Base-by-base conservation (phyloP, 1,140 invertebrate species). In the Protaetia brevitarsis region DNA sequence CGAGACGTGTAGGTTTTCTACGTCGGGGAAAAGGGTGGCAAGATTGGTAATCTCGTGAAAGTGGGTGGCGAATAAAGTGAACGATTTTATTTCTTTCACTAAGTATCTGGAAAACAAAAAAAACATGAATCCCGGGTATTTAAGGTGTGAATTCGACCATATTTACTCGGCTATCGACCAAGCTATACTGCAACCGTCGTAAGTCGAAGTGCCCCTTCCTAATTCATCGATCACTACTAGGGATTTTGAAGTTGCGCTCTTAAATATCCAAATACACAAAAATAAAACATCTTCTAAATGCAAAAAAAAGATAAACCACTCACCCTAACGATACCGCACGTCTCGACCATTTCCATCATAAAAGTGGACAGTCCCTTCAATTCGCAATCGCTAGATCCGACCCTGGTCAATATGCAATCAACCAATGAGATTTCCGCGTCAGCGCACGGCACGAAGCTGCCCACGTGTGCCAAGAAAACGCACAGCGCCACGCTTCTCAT, bases 271-370 rank as follows among this genome's bases (percentile, higher is more conserved):
- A n/a, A n/a, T n/a, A n/a, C n/a, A n/a, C n/a, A n/a, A n/a, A n/a
- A n/a, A n/a, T n/a, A n/a, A n/a, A n/a, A n/a, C n/a, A n/a, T n/a
- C n/a, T n/a, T n/a, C n/a, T n/a, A n/a, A n/a, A n/a, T n/a, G n/a
- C n/a, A n/a, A n/a, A n/a, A n/a, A n/a, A n/a, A n/a, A n/a, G n/a
- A n/a, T n/a, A n/a, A n/a, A n/a, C n/a, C n/a, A 78, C 79, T 80
- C 79, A 94, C 92, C 77, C 87, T 88, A n/a, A 96, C 81, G 76
- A 99, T 97, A 6, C 88, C 86, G 2, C 94, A 87, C 2, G 91
- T 92, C 82, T 99, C 59, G 60, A 98, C 84, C 97, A 99, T 99
- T 84, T 99, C 97, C 30, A 93, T 85, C 96, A 99, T 98, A 77
- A 99, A 99, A 0, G 97, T 99, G 56, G 96, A 98, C 57, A 98